Evolutionary conservation across 2,113 vertebrate species (phyloP), one percentile per base, ranked within the genome.

Genomic region (Recurvirostra avosetta): DNA sequence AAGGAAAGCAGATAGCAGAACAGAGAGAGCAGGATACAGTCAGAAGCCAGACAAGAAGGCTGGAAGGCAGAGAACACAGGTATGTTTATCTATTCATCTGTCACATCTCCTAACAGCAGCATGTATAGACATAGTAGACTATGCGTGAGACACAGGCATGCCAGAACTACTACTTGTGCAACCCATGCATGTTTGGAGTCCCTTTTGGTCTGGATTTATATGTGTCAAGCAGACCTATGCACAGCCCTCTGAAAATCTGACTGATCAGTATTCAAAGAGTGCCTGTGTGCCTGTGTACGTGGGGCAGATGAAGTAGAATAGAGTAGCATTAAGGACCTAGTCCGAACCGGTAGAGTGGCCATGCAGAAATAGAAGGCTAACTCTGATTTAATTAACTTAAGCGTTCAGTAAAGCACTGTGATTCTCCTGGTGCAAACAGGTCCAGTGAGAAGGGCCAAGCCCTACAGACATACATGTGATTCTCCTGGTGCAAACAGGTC

Each of bases 371-470:
- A 79, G 25, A 71, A 43, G 11, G 18, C 8, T 72, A 85, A 77
- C 2, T 90, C 45, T 62, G 36, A 59, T 78, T 71, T 63, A 63
- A 75, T 84, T 43, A 59, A 41, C 8, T 36, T 66, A 20, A 72
- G 5, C 16, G 16, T 53, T 73, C 34, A 47, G 36, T 27, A 83
- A 53, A 90, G 50, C 68, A 56, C 21, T 32, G 17, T 32, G 26
- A 16, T 83, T 65, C 41, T 80, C 41, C 43, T 62, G 49, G 38
- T 72, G 20, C 30, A 72, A 82, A 75, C 18, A 50, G 45, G 40
- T 43, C 34, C 1, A 0, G 30, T 45, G 21, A 86, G 65, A 81
- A 61, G 27, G 61, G 27, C 8, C 0, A 0, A 63, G 70, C 5
- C 32, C 29, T 53, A 41, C 41, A 58, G 47, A 59, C 17, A 73